Evolutionary conservation across 92 coral and sea anemone genomes (phyloP).

Genomic region (Virgularia gustaviana): DNA sequence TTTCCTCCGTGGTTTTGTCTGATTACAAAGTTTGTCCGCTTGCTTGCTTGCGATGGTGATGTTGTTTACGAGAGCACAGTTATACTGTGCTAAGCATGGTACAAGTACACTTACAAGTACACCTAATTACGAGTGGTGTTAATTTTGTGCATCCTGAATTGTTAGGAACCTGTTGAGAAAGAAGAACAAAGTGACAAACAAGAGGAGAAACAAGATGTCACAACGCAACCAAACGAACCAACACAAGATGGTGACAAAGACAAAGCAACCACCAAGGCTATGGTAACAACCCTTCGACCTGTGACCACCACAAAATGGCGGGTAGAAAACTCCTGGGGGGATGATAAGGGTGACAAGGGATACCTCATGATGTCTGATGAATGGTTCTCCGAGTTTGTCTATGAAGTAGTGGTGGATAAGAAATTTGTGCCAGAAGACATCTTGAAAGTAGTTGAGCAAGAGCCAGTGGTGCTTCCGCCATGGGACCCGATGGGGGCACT

Average conservation of each 20-base stretch:
- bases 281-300: conserved; percentile 53
- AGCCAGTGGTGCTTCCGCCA: conserved; percentile 76
- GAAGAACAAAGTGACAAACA: conserved; percentile 1
- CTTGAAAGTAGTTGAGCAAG: conserved; percentile 63
- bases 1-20: too few relatives aligned
- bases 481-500: conserved; percentile 99
- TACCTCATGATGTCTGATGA: conserved; percentile 88
- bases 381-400: conserved; percentile 92
- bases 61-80: background rate
- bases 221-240: background rate
- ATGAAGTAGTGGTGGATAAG: conserved; percentile 91
- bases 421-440: conserved; percentile 81
- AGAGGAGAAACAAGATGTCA: background rate
- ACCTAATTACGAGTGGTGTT: background rate
- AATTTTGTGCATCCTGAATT: background rate
- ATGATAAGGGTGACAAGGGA: conserved; percentile 91
- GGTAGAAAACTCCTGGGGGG: conserved; percentile 99
- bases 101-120: background rate
- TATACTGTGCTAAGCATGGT: background rate
- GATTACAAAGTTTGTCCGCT: too few relatives aligned
- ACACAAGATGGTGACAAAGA: conserved; percentile 22
- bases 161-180: conserved; percentile 15
- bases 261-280: conserved; percentile 35
- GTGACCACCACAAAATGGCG: conserved; percentile 90
- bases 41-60: too few relatives aligned